These are phyloP conservation scores for Hippocampus guttulatus DNA, from an alignment of 2,113 vertebrate species.

Conservation along the genomic window DNA sequence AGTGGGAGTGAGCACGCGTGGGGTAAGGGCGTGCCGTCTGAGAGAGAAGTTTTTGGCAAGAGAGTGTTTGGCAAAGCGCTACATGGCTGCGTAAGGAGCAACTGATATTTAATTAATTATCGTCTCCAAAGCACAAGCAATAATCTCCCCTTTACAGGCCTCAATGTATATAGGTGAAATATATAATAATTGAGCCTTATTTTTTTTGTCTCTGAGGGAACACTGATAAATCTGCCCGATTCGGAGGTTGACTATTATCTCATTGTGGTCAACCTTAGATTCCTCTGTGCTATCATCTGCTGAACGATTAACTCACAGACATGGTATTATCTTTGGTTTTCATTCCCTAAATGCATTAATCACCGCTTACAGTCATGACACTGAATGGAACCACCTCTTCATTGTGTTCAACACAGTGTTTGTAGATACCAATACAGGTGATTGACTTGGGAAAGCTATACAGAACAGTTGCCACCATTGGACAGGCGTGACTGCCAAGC, in stretches of 20 bases:
- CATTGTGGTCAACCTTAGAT: not conserved
- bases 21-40: no score
- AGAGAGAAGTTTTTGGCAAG: no score
- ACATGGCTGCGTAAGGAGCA: no score
- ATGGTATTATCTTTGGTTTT: constrained; percentile 18
- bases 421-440: constrained; percentile 44
- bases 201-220: not conserved
- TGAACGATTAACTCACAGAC: constrained; percentile 1
- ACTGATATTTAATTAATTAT: no score
- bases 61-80: no score
- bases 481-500: constrained; percentile 8
- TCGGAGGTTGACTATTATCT: not conserved
- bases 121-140: not conserved
- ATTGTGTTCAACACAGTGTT: constrained; percentile 39
- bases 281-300: not conserved
- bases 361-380: constrained; percentile 19
- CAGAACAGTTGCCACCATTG: constrained; percentile 10
- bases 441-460: constrained; percentile 26
- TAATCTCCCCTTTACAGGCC: not conserved
- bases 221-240: not conserved
- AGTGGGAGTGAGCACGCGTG: no score
- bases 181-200: not conserved
- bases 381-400: constrained; percentile 28
- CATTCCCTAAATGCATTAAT: constrained; percentile 3
- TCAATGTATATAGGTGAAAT: not conserved